Base-by-base conservation (phyloP, 2,888 invertebrate species). In the Melanophora roralis region DNA sequence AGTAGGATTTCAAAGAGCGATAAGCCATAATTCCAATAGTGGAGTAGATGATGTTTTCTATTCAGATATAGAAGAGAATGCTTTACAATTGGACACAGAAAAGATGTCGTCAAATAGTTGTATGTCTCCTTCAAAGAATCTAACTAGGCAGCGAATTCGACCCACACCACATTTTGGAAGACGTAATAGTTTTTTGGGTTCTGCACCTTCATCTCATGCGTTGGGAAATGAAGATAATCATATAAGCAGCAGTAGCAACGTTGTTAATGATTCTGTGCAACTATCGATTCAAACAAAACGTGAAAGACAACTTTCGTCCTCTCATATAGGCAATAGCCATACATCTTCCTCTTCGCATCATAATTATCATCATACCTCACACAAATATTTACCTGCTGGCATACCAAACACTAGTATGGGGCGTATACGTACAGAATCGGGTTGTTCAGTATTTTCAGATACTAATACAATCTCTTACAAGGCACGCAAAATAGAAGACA, bases 81-180 rank as follows among this genome's bases (percentile, higher is more conserved):
- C 88, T 23, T 85, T 88, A 2, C 88, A 89, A 78, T 88, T 87
- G 84, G 89, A 88, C 59, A 78, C 87, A 55, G 88, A 88, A 32
- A 88, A 86, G 14, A 84, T 86, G 0, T 32, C 82, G 3, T 4
- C 16, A n/a, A 83, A 55, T 40, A 86, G 85, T 0, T 86, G 82
- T 57, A 85, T 86, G 85, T 88, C 88, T 0, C 88, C 89, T 0
- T 84, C 86, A 23, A 95, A 94, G 89, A 93, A 92, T 73, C 91
- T 94, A 89, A 93, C 92, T 59, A 91, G 95, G 1, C 91, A 92
- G 0, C 92, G 94, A 80, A 92, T 95, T 38, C 92, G 93, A 43
- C 94, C 95, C 3, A 92, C 92, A 4, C 95, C 95, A 0, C 91
- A 93, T 83, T 90, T 95, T 64, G 92, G 93, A 72, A 89, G 92